These are phyloP conservation scores for Steinernema carpocapsae DNA, from an alignment of 2,888 invertebrate species.

Conservation along the genomic window DNA sequence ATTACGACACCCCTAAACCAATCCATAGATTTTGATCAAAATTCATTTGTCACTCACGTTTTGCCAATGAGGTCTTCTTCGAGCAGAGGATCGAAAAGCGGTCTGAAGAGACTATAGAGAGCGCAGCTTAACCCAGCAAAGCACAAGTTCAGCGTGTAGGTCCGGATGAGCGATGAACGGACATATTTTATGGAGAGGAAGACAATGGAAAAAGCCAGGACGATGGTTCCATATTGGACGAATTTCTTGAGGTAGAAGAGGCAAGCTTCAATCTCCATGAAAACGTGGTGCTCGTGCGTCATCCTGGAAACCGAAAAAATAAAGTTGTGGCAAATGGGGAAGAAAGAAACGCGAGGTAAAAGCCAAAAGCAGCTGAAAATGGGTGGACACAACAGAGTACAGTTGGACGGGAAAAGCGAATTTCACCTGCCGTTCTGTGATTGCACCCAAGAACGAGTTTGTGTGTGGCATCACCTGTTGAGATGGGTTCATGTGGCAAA, in stretches of 20 bases:
- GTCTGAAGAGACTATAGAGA: background rate
- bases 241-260: background rate
- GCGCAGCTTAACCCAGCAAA: background rate
- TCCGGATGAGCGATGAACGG: background rate
- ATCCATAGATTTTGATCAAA: no score
- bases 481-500: no score
- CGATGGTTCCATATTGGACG: slow-evolving; percentile 9
- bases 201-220: slow-evolving; percentile 1
- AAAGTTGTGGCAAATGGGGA: no score
- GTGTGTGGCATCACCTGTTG: no score
- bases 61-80: background rate
- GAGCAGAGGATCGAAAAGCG: slow-evolving; percentile 20
- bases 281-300: slow-evolving; percentile 27
- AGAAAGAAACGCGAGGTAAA: no score
- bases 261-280: slow-evolving; percentile 7
- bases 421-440: no score
- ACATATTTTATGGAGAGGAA: slow-evolving; percentile 22
- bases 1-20: background rate
- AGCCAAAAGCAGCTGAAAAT: no score
- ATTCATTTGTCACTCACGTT: background rate
- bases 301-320: no score
- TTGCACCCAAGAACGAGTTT: no score
- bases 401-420: no score
- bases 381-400: no score
- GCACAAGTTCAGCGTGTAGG: slow-evolving; percentile 26